Percentiles rank a stretch among this genome's conserved stretches.
These are phyloP conservation scores for Timema cristinae DNA, from an alignment of 2,888 invertebrate genomes.

Conservation along the genomic window DNA sequence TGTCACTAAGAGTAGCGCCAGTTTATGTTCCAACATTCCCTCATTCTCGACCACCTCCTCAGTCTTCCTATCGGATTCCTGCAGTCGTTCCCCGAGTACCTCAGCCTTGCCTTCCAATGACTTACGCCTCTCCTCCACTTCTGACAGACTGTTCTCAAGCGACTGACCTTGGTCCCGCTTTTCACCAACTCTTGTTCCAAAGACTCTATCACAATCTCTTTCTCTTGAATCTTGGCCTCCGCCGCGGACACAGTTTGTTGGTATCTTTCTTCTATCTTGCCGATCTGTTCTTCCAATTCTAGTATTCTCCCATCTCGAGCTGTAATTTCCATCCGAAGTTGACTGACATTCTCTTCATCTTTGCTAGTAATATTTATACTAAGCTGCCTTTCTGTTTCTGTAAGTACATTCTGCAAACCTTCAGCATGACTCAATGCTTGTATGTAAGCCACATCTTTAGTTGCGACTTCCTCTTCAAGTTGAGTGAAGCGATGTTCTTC, in stretches of 20 bases:
- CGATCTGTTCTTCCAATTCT: conserved; percentile 37
- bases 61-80: conserved; percentile 57
- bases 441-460: conserved; percentile 35
- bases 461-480: conserved; percentile 28
- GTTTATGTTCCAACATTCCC: conserved; percentile 41
- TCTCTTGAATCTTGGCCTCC: conserved; percentile 68
- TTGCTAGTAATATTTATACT: background rate
- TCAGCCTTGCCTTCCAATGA: conserved; percentile 49
- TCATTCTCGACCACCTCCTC: conserved; percentile 55
- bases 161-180: conserved; percentile 60
- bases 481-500: background rate
- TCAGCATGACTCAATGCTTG: background rate
- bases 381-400: background rate
- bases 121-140: background rate
- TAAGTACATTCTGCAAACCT: background rate
- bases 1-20: conserved; percentile 58
- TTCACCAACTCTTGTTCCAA: conserved; percentile 62
- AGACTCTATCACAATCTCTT: conserved; percentile 68
- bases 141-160: conserved; percentile 45
- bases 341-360: background rate
- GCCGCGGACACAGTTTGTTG: conserved; percentile 49
- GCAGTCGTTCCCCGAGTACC: conserved; percentile 57
- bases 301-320: conserved; percentile 39
- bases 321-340: conserved; percentile 24
- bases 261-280: conserved; percentile 33